Conservation (phyloP, 2,797 vertebrate species). For the Sebastes miniatus region DNA sequence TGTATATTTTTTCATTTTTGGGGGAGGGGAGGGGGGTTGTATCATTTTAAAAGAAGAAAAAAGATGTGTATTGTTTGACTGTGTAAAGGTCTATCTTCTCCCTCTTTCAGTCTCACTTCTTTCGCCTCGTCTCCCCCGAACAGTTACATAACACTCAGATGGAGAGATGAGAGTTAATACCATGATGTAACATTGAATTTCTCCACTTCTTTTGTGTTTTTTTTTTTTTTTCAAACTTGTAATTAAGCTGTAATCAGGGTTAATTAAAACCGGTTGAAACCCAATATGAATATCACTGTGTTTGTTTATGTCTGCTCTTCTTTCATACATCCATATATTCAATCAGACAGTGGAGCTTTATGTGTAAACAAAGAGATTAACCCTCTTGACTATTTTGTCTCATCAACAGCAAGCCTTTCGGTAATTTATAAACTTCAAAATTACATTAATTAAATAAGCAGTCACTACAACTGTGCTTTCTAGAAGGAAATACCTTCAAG, state of each 20-base stretch:
- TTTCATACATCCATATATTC: slow-evolving; percentile 31
- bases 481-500: background rate
- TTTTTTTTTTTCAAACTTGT: slow-evolving; percentile 79
- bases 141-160: slow-evolving; percentile 79
- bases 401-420: background rate
- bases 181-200: slow-evolving; percentile 85
- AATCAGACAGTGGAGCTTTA: slow-evolving; percentile 41
- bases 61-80: slow-evolving; percentile 78
- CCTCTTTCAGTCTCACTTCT: slow-evolving; percentile 60
- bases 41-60: slow-evolving; percentile 74
- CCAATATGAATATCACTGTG: slow-evolving; percentile 56
- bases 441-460: background rate
- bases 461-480: background rate
- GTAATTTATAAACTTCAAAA: slow-evolving; percentile 1
- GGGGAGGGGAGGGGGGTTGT: slow-evolving; percentile 45
- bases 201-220: slow-evolving; percentile 75
- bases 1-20: slow-evolving; percentile 65
- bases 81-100: slow-evolving; percentile 77
- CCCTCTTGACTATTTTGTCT: slow-evolving; percentile 22
- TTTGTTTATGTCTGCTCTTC: slow-evolving; percentile 52
- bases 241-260: slow-evolving; percentile 89
- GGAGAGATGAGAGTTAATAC: slow-evolving; percentile 80
- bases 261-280: slow-evolving; percentile 87
- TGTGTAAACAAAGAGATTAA: slow-evolving; percentile 72
- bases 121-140: slow-evolving; percentile 62